Evolutionary conservation across 2,113 vertebrate species (phyloP).

Genomic region (Microtus richardsoni): DNA sequence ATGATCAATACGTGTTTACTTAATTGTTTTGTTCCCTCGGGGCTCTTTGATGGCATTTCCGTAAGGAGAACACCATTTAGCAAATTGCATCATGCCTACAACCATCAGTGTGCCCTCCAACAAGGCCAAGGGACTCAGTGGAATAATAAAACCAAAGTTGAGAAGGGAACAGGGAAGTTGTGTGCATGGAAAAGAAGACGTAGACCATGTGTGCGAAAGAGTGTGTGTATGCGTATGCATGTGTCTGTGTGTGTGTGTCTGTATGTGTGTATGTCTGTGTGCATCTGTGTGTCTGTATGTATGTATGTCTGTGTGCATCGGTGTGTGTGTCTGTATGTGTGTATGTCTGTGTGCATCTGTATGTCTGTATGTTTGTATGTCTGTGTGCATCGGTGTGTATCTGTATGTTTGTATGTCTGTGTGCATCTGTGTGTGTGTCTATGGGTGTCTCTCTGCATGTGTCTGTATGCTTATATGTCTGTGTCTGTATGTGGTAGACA

Average conservation of each 20-base stretch:
- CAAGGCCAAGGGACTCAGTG: not conserved
- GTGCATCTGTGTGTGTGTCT: not conserved
- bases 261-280: not conserved
- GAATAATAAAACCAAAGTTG: not conserved
- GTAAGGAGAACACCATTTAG: conserved; percentile 64
- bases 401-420: too few relatives aligned
- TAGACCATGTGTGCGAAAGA: not conserved
- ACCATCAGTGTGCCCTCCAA: conserved; percentile 57
- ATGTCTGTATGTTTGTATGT: too few relatives aligned
- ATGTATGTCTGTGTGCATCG: too few relatives aligned
- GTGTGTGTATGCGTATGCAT: not conserved
- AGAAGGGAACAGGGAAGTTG: not conserved
- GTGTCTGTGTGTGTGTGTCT: too few relatives aligned
- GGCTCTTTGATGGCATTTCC: conserved; percentile 45
- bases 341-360: not conserved
- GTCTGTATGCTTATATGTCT: too few relatives aligned
- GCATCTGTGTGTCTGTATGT: not conserved
- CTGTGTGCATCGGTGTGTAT: not conserved
- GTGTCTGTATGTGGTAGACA: not conserved
- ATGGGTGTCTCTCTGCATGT: not conserved
- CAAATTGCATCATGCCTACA: conserved; percentile 61
- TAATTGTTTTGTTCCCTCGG: not conserved
- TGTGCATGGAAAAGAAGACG: not conserved
- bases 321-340: not conserved
- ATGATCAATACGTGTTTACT: conserved; percentile 64